A percentile compares a stretch with the other conserved stretches of the same genome.
Evolutionary conservation across 2,113 vertebrate species (phyloP).

Genomic region (Vicugna pacos): DNA sequence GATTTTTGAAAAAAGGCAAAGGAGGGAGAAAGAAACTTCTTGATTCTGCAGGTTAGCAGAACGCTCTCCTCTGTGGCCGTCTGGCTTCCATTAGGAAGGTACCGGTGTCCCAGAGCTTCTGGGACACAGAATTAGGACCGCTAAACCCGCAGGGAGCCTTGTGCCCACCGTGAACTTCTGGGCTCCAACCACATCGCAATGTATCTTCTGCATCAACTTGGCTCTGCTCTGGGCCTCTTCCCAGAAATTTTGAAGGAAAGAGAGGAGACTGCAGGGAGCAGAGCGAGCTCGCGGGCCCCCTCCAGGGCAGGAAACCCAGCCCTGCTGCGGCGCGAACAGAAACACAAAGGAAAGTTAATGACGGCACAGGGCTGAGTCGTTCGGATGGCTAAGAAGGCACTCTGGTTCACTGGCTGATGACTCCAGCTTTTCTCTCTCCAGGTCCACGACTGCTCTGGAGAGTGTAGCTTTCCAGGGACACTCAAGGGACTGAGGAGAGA

Average conservation of each 20-base stretch:
- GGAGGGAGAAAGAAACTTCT: rapidly evolving
- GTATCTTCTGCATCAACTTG: neutral
- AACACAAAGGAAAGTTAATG: neutral
- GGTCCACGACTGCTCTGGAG: neutral
- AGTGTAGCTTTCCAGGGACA: neutral
- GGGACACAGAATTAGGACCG: neutral
- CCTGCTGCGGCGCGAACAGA: neutral
- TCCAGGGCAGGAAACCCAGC: neutral
- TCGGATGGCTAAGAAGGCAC: neutral
- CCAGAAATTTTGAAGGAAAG: neutral
- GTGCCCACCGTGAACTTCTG: neutral
- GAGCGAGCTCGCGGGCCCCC: neutral
- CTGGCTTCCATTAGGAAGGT: neutral
- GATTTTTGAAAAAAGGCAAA: neutral
- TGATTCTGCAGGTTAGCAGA: neutral
- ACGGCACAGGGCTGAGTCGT: neutral
- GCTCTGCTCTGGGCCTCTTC: neutral
- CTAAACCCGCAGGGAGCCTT: neutral
- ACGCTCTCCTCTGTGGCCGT: neutral
- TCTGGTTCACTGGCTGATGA: neutral
- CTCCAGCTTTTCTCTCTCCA: neutral
- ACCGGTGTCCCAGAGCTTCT: neutral
- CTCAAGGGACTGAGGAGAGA: neutral
- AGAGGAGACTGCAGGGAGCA: neutral
- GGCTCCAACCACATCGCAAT: neutral